phyloP scores from a whole-genome alignment of 92 coral and sea anemone species.

The Parazoanthus atlanticus region DNA sequence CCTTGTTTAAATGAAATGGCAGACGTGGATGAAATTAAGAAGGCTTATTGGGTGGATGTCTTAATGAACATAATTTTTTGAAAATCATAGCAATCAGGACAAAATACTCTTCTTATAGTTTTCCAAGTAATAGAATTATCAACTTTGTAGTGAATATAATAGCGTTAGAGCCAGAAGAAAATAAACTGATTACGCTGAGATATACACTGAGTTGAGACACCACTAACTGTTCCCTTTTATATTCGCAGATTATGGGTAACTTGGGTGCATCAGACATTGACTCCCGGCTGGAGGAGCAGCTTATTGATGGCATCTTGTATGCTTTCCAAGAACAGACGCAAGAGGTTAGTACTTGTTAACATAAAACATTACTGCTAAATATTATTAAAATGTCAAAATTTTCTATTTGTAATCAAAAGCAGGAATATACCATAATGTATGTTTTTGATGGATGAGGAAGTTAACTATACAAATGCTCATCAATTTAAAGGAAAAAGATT shows the following conservation, averaged over 20 bases:
- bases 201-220: background rate
- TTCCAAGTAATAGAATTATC: no score
- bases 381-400: no score
- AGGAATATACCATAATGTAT: background rate
- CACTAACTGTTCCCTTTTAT: background rate
- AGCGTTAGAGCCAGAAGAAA: background rate
- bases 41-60: no score
- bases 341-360: slow-evolving; percentile 61
- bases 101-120: background rate
- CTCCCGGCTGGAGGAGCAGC: slow-evolving; percentile 96
- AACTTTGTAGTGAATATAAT: background rate
- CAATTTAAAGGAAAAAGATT: background rate
- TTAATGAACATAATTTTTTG: no score
- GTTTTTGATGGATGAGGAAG: no score
- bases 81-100: background rate
- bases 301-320: slow-evolving; percentile 97
- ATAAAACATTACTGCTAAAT: background rate
- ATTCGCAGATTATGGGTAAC: slow-evolving; percentile 93
- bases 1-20: no score
- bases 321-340: slow-evolving; percentile 99
- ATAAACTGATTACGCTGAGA: no score
- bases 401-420: no score
- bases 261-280: slow-evolving; percentile 98
- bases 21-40: no score
- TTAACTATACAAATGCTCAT: no score